Conservation (phyloP, 2,888 invertebrate species). For the Thereva unica region DNA sequence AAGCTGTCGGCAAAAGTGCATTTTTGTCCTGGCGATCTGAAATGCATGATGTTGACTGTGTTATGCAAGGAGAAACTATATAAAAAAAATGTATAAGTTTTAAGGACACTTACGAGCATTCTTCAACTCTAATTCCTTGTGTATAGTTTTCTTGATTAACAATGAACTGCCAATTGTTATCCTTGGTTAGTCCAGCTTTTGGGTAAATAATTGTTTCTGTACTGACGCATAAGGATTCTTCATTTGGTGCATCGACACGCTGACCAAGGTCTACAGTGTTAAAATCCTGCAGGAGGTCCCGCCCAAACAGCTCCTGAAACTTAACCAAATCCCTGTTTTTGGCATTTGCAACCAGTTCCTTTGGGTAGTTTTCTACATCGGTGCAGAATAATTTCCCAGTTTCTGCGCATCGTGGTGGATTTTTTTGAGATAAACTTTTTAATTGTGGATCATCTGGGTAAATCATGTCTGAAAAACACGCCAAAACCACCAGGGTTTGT, state of each 20-base stretch:
- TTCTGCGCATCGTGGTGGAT: constrained; percentile 29
- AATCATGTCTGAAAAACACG: no score
- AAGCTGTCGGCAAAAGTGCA: constrained; percentile 62
- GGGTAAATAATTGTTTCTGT: constrained; percentile 63
- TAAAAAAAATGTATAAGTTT: not conserved
- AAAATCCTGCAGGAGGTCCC: constrained; percentile 56
- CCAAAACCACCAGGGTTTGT: no score
- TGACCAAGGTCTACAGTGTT: constrained; percentile 58
- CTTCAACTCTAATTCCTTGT: constrained; percentile 75
- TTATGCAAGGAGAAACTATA: not conserved
- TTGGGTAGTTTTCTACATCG: constrained; percentile 58
- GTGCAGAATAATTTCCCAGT: constrained; percentile 58
- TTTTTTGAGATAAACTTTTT: no score
- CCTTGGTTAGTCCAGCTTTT: constrained; percentile 63
- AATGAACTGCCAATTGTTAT: constrained; percentile 70
- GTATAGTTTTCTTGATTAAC: constrained; percentile 68
- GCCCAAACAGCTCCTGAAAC: constrained; percentile 52
- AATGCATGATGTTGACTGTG: constrained; percentile 36
- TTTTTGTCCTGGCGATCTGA: constrained; percentile 55
- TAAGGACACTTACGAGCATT: constrained; percentile 68
- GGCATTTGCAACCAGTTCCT: constrained; percentile 51
- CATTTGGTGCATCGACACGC: constrained; percentile 57
- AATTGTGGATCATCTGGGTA: no score
- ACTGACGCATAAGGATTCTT: constrained; percentile 59
- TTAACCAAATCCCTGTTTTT: constrained; percentile 45